Evolutionary conservation across 2,797 vertebrate species (phyloP).

Genomic region (Serranus cabrilla): DNA sequence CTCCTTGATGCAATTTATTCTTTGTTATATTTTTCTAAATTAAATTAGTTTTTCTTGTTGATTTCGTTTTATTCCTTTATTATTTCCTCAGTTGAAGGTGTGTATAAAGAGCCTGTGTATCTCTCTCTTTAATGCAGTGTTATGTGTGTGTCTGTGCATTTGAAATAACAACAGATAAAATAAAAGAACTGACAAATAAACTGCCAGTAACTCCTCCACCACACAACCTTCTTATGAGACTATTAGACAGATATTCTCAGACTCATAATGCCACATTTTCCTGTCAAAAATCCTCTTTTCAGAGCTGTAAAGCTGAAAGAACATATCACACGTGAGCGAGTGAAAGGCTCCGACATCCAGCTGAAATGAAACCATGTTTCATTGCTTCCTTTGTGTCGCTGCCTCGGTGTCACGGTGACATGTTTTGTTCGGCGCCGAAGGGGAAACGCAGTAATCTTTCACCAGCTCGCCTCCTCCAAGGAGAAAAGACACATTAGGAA

Average conservation of each 20-base stretch:
- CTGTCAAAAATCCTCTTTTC: neutral
- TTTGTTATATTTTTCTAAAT: too few species aligned
- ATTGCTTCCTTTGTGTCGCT: conserved; percentile 17
- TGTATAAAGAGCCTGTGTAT: too few species aligned
- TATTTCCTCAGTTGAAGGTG: too few species aligned
- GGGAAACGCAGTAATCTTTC: conserved; percentile 47
- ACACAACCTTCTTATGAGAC: neutral
- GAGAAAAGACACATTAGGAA: conserved; percentile 51
- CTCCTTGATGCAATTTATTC: too few species aligned
- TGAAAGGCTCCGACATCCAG: conserved; percentile 22
- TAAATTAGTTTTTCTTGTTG: too few species aligned
- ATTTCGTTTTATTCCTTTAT: too few species aligned
- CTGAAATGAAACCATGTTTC: conserved; percentile 26
- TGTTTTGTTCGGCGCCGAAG: conserved; percentile 17
- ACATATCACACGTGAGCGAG: neutral
- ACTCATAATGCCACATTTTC: neutral
- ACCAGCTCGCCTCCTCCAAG: conserved; percentile 38
- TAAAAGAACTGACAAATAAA: neutral
- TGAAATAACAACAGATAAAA: too few species aligned
- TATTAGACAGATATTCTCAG: neutral
- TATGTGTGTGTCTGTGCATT: too few species aligned
- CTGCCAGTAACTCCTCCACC: neutral
- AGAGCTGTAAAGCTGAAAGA: neutral
- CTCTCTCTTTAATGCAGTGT: too few species aligned
- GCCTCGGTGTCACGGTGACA: conserved; percentile 8